Evolutionary conservation across 2,797 vertebrate genomes (phyloP), one percentile per base, ranked within the genome.

Genomic region (Lepilemur septentrionalis): DNA sequence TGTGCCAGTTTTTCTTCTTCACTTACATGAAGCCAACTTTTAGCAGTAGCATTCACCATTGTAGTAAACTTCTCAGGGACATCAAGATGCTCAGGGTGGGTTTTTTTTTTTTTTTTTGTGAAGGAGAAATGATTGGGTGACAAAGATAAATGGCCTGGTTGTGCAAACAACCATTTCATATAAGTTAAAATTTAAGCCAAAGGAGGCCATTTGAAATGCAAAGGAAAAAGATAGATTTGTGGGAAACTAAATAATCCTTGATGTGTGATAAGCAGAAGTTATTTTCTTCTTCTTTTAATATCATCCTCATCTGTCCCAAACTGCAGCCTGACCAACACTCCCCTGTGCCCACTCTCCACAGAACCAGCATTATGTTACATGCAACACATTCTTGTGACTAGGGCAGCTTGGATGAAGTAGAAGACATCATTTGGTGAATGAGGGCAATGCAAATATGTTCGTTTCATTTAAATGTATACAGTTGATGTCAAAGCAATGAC

Each of bases 151-250:
- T n/a, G 32, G 13, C 3, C 23, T 83, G 13, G 7, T 72, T 96
- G 50, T 92, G 30, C 63, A 63, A 84, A 65, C 5, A 69, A 10
- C 32, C 15, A 35, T 84, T 90, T 90, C 35, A 70, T 13, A 7
- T 52, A 92, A 72, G 20, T 83, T 96, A 96, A 92, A 87, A 75
- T 41, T n/a, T 14, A 95, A 95, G 46, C 35, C 30, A 88, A 84
- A 92, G 28, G 7, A 92, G 85, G 25, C 2, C n/a, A 81, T 43
- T 76, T 88, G n/a, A 78, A 38, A 41, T 57, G 14, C 20, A 84
- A 76, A 90, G 8, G 25, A 25, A 81, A 91, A 73, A 32, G 3
- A 67, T 67, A 76, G 13, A 65, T 13, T n/a, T 50, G 41, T 6
- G 41, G 23, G 10, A 79, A 82, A 93, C 50, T 70, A 76, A 52